phyloP scores from a whole-genome alignment of 2,888 invertebrate species.

The Agrotis ipsilon region DNA sequence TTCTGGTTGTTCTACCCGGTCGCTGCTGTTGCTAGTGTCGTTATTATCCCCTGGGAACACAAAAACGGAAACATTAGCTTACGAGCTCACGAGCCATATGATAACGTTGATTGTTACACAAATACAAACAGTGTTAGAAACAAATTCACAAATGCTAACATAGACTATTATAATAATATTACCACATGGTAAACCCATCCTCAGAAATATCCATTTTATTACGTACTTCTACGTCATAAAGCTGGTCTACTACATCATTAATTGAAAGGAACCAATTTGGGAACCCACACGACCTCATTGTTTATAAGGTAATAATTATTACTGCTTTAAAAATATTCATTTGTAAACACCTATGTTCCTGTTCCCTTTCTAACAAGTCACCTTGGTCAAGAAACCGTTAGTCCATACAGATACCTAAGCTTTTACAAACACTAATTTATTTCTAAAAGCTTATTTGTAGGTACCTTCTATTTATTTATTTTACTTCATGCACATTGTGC shows the following conservation, averaged over 20 bases:
- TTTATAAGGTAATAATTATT: background rate
- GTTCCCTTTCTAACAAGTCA: conserved; percentile 1
- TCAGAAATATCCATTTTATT: background rate
- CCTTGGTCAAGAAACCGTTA: conserved; percentile 18
- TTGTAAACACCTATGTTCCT: conserved; percentile 1
- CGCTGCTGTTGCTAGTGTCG: conserved; percentile 71
- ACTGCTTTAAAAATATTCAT: background rate
- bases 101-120: background rate
- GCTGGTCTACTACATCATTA: background rate
- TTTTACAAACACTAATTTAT: conserved; percentile 18
- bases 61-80: conserved; percentile 18
- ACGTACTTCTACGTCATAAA: background rate
- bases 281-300: background rate
- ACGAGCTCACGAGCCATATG: background rate
- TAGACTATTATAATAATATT: background rate
- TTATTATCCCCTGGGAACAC: conserved; percentile 79
- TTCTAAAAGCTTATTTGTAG: too few species aligned
- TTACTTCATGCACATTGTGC: too few species aligned
- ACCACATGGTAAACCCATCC: background rate
- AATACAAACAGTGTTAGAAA: conserved; percentile 23
- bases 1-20: conserved; percentile 72
- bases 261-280: background rate
- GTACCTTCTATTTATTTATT: too few species aligned
- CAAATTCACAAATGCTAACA: conserved; percentile 4
- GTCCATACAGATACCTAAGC: background rate